Evolutionary conservation across 2,113 vertebrate genomes (phyloP).

Genomic region (Oreochromis spilurus): DNA sequence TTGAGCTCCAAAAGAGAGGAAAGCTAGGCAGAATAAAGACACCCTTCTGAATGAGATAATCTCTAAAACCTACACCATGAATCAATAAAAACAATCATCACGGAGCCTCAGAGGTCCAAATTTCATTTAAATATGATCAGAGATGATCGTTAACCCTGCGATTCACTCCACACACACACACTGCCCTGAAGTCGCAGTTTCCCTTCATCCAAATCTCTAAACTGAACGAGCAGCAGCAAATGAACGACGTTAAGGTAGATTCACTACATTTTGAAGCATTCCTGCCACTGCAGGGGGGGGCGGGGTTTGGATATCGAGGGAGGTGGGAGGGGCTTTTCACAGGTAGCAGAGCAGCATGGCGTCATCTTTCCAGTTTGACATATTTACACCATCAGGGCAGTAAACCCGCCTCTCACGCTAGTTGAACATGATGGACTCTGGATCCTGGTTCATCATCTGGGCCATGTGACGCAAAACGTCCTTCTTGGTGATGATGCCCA

Average conservation of each 20-base stretch:
- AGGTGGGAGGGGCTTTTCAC: background rate
- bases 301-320: background rate
- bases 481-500: constrained; percentile 90
- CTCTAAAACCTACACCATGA: background rate
- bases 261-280: background rate
- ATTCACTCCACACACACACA: background rate
- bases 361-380: background rate
- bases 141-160: background rate
- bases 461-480: constrained; percentile 98
- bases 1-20: background rate
- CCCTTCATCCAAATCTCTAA: background rate
- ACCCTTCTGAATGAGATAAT: background rate
- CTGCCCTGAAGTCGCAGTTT: background rate
- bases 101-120: background rate
- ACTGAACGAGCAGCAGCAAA: background rate
- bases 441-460: constrained; percentile 99
- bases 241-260: background rate
- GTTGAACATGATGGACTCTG: constrained; percentile 98
- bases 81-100: background rate
- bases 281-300: background rate
- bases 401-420: constrained; percentile 43
- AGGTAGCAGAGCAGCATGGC: constrained; percentile 12
- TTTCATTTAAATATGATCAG: background rate
- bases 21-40: background rate
- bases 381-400: background rate